phyloP scores from a whole-genome alignment of 1,140 invertebrate genomes.

The honey bee (Apis mellifera) region DNA sequence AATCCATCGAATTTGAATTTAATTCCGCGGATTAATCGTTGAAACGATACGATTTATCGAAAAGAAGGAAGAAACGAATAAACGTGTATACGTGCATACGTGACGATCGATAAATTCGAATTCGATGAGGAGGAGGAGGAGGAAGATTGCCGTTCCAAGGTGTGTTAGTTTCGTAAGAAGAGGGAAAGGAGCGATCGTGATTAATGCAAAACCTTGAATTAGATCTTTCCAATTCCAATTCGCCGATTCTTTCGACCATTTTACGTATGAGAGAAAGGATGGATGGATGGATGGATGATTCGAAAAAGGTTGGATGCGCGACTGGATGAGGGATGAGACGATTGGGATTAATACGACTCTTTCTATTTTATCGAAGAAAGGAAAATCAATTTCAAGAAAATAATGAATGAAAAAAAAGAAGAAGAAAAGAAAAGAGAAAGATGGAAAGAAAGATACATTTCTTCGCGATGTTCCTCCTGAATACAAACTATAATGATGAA shows the following conservation, averaged over 20 bases:
- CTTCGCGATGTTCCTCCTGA: neutral
- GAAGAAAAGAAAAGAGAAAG: neutral
- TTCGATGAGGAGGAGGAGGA: no score
- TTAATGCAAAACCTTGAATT: constrained; percentile 14
- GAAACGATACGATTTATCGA: no score
- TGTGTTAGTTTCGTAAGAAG: neutral
- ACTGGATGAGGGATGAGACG: neutral
- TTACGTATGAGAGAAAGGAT: constrained; percentile 4
- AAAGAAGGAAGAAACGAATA: no score
- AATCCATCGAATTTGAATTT: no score
- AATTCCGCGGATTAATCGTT: no score
- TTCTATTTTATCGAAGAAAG: neutral
- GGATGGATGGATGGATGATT: neutral
- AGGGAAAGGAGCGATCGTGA: neutral
- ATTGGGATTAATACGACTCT: constrained; percentile 20
- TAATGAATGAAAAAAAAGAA: neutral
- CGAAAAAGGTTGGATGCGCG: neutral
- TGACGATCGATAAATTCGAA: neutral
- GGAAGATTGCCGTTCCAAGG: neutral
- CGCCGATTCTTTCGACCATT: neutral
- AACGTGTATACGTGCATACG: fast-evolving
- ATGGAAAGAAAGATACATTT: neutral
- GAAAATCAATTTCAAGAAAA: neutral
- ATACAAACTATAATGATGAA: neutral
- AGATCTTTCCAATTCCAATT: constrained; percentile 7